Percentiles rank a stretch among this genome's conserved stretches.
Conservation (phyloP, 2,113 vertebrate species). For the Dinomys branickii region DNA sequence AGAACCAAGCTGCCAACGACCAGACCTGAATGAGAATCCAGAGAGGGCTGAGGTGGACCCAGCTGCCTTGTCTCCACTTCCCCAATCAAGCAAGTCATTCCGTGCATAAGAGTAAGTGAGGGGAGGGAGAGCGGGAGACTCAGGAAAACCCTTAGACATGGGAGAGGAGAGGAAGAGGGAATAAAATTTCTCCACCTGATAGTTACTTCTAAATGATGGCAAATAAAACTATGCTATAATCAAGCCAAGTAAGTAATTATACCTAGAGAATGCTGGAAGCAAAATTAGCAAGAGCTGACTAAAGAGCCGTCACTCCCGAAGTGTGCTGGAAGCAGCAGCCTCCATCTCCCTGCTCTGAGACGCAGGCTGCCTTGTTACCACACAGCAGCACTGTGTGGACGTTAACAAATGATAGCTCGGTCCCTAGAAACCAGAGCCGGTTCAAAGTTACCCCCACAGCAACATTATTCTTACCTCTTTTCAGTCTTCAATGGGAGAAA, state of each 20-base stretch:
- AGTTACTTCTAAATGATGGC: constrained; percentile 31
- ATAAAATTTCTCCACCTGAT: not conserved
- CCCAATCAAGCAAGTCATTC: not conserved
- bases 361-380: accelerated
- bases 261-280: not conserved
- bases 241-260: constrained; percentile 52
- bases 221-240: constrained; percentile 51
- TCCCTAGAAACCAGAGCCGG: not conserved
- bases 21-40: not conserved
- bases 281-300: constrained; percentile 22
- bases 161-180: not conserved
- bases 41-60: not conserved
- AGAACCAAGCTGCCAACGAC: not conserved
- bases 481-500: constrained; percentile 8
- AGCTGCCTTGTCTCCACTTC: not conserved
- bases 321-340: not conserved
- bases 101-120: not conserved
- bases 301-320: not conserved
- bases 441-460: not conserved
- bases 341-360: not conserved
- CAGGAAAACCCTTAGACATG: not conserved
- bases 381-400: not conserved
- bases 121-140: too few relatives aligned
- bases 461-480: not conserved
- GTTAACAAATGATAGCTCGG: too few relatives aligned